Evolutionary conservation across 64 coral and sea anemone species (phyloP).

Genomic region (Anthopleura sola): DNA sequence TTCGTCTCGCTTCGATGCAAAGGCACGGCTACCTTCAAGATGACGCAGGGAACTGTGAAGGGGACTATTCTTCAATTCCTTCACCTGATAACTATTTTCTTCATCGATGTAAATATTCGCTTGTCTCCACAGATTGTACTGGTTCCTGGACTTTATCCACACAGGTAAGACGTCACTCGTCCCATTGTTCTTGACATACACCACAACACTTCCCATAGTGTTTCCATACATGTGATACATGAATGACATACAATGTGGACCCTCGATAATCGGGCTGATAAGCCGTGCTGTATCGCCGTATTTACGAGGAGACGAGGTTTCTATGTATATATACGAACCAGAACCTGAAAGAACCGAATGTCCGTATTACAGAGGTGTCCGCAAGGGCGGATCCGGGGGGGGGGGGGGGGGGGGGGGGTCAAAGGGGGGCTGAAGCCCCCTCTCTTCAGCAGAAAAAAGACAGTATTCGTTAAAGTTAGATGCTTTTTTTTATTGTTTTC

Average conservation of each 20-base stretch:
- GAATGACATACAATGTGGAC: slow-evolving; percentile 37
- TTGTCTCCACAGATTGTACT: slow-evolving; percentile 26
- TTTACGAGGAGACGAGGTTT: slow-evolving; percentile 10
- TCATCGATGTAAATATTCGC: slow-evolving; percentile 28
- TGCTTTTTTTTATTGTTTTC: too few species aligned
- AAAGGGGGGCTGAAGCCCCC: too few species aligned
- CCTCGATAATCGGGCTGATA: slow-evolving; percentile 31
- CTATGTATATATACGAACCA: slow-evolving; percentile 47
- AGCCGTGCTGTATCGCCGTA: slow-evolving; percentile 33
- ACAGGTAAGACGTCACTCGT: not conserved
- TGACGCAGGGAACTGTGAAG: too few species aligned
- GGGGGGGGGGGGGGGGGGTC: too few species aligned
- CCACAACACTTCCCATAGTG: slow-evolving; percentile 38
- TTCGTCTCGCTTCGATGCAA: too few species aligned
- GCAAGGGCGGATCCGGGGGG: too few species aligned
- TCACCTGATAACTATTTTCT: slow-evolving; percentile 33
- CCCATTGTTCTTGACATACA: slow-evolving; percentile 13
- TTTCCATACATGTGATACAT: slow-evolving; percentile 54
- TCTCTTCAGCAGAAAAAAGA: too few species aligned
- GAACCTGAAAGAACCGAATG: slow-evolving; percentile 12
- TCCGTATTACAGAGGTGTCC: too few species aligned
- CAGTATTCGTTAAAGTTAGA: too few species aligned
- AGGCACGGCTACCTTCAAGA: too few species aligned
- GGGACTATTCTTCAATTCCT: too few species aligned
- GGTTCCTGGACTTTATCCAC: slow-evolving; percentile 55